A percentile compares a stretch with the other conserved stretches of the same genome.
phyloP scores from a whole-genome alignment of 92 coral and sea anemone species.

The Anthopleura xanthogrammica region DNA sequence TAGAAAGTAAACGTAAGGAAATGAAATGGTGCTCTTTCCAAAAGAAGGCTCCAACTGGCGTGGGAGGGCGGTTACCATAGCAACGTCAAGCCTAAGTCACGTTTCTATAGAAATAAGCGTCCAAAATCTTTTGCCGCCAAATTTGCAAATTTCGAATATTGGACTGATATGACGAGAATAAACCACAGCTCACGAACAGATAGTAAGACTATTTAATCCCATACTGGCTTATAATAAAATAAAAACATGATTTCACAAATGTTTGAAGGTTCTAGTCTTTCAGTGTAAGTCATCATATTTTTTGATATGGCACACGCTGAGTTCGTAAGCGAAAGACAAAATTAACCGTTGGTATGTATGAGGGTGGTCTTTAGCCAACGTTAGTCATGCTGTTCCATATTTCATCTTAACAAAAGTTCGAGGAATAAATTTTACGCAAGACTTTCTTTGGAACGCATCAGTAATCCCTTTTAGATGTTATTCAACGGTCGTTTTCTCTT shows the following conservation, averaged over 20 bases:
- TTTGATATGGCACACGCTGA: slow-evolving; percentile 22
- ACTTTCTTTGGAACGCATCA: slow-evolving; percentile 30
- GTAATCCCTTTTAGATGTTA: slow-evolving; percentile 17
- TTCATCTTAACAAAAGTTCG: slow-evolving; percentile 21
- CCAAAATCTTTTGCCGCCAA: slow-evolving; percentile 76
- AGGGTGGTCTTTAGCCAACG: slow-evolving; percentile 18
- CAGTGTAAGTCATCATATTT: not conserved
- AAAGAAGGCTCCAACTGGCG: slow-evolving; percentile 64
- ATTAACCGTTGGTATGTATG: slow-evolving; percentile 13
- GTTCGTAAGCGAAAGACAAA: slow-evolving; percentile 15
- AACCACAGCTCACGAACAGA: slow-evolving; percentile 31
- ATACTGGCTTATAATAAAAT: slow-evolving; percentile 6
- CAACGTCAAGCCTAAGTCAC: slow-evolving; percentile 76
- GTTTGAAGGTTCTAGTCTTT: slow-evolving; percentile 11
- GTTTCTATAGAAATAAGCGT: slow-evolving; percentile 77
- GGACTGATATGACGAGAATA: slow-evolving; percentile 38
- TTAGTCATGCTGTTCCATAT: slow-evolving; percentile 26
- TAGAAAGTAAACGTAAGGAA: slow-evolving; percentile 63
- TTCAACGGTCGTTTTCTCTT: slow-evolving; percentile 32
- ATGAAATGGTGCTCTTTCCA: slow-evolving; percentile 65
- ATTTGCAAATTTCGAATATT: slow-evolving; percentile 59
- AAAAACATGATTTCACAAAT: not conserved
- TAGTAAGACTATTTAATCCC: slow-evolving; percentile 23
- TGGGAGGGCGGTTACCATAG: slow-evolving; percentile 71
- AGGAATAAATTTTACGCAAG: slow-evolving; percentile 28